A percentile compares a stretch with the other conserved stretches of the same genome.
Conservation (phyloP, 2,113 vertebrate genomes). For the Eolophus roseicapilla region DNA sequence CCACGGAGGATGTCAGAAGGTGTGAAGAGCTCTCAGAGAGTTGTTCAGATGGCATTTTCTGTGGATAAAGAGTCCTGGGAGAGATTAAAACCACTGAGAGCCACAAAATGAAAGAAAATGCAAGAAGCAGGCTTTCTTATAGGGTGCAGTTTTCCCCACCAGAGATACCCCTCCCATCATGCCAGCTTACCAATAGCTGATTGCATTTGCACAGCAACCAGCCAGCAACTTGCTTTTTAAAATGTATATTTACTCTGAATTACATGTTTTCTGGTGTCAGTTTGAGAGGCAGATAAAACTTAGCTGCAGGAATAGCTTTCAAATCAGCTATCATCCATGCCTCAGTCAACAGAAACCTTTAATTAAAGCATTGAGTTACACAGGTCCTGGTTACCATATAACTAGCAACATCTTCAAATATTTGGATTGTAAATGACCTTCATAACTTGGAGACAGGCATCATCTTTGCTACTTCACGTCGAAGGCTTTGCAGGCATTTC, state of each 20-base stretch:
- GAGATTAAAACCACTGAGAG: neutral
- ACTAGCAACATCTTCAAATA: conserved; percentile 43
- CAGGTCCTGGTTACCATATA: conserved; percentile 15
- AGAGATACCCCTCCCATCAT: neutral
- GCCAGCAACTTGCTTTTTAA: neutral
- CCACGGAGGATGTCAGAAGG: neutral
- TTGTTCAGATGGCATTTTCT: neutral
- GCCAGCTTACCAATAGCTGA: neutral
- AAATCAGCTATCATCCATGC: neutral
- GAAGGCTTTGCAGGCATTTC: conserved; percentile 23
- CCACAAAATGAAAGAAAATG: neutral
- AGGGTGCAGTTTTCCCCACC: neutral
- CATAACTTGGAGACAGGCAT: conserved; percentile 25
- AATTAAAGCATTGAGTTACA: conserved; percentile 44
- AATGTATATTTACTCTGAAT: conserved; percentile 20
- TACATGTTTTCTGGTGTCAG: neutral
- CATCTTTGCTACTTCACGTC: neutral
- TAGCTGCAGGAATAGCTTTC: neutral
- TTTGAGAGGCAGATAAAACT: neutral
- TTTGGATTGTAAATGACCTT: conserved; percentile 22
- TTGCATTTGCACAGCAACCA: neutral
- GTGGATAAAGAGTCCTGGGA: neutral
- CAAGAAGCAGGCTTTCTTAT: neutral
- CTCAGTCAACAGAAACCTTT: conserved; percentile 57
- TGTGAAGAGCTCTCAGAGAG: neutral